Base-by-base conservation (phyloP, 2,888 invertebrate species). In the Pristionchus arcanus region DNA sequence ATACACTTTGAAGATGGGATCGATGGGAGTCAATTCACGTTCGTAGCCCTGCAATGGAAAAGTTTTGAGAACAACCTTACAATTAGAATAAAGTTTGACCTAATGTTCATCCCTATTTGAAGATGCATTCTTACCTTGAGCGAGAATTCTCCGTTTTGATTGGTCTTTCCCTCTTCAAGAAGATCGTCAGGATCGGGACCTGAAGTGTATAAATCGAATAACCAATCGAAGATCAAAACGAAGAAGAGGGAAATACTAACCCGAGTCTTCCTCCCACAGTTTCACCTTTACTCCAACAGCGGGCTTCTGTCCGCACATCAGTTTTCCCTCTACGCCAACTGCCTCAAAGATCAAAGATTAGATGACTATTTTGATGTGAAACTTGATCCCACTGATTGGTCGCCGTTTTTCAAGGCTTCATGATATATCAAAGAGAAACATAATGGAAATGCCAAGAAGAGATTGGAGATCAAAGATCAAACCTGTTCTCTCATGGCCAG, bases 191-290 rank as follows among this genome's bases (percentile, higher is more conserved):
- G 92, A 89, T 93, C 93, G 53, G 92, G 92, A 86, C 93, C 93
- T 83, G 90, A 89, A 28, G 34, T 1, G 66, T 25, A 34, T 77
- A 42, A n/a, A 42, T 42, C 42, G 42, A n/a, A 42, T 42, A 49
- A 49, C 9, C 37, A 42, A 68, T 15, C 25, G 21, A 71, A 89
- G 66, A 74, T 37, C 59, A 59, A 81, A 31, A 25, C 31, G 59
- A 66, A 15, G 34, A 88, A 34, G 53, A 16, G 31, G 37, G 21
- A 7, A 42, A 19, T 2, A 42, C 84, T 87, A 16, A 91, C 93
- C 93, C 34, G 92, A 91, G 87, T 93, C 93, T 90, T 93, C 93
- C 63, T 93, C 93, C 93, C 93, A 93, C 74, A 93, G 91, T 90
- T 93, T 93, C 37, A 93, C 92, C n/a, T 92, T 90, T 2, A 93